phyloP scores from a whole-genome alignment of 2,797 vertebrate genomes.

The Poecilia velifera region DNA sequence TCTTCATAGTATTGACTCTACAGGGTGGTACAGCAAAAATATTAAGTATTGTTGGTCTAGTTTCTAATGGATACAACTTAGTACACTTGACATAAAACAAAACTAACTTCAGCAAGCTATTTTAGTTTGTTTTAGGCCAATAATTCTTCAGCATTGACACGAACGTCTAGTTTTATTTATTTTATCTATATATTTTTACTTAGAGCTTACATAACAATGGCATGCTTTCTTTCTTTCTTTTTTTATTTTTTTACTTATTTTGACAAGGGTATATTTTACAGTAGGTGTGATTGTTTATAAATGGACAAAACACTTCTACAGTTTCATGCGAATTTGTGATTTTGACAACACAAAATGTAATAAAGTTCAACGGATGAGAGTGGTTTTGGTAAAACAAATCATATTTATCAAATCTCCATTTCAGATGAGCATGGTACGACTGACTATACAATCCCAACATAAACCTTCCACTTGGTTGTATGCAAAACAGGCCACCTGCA shows the following conservation, averaged over 20 bases:
- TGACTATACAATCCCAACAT: slow-evolving; percentile 41
- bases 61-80: too few species aligned
- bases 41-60: too few species aligned
- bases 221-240: too few species aligned
- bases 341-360: neutral
- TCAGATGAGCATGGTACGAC: slow-evolving; percentile 10
- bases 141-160: too few species aligned
- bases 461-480: slow-evolving; percentile 29
- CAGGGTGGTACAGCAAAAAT: neutral
- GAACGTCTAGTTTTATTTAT: too few species aligned
- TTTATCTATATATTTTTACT: too few species aligned
- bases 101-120: too few species aligned
- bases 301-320: neutral
- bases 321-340: neutral
- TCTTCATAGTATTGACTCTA: neutral
- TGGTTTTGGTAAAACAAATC: slow-evolving; percentile 3
- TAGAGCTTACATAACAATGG: too few species aligned
- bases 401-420: slow-evolving; percentile 30
- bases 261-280: too few species aligned
- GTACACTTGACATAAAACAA: too few species aligned
- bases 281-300: neutral
- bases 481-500: slow-evolving; percentile 44
- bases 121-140: too few species aligned
- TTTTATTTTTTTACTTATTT: too few species aligned
- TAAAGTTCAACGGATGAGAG: neutral